Evolutionary conservation across 2,888 invertebrate genomes (phyloP).

Genomic region (Labia minor): DNA sequence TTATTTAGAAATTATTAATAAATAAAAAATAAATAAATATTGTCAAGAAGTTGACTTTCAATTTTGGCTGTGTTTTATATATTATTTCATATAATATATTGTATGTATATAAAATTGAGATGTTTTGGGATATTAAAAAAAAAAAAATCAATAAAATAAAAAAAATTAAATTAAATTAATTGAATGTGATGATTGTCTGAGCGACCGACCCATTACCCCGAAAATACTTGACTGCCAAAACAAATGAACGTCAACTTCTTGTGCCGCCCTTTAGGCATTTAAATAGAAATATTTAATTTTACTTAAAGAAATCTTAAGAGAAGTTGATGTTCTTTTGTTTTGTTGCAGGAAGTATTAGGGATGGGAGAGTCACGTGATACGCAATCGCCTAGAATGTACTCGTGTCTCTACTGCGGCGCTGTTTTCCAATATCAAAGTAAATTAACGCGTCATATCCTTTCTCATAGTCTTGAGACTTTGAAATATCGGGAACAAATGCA

Average conservation of each 20-base stretch:
- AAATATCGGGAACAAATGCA: constrained; percentile 69
- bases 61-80: constrained; percentile 79
- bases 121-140: constrained; percentile 18
- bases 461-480: constrained; percentile 77
- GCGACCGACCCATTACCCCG: constrained; percentile 23
- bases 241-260: constrained; percentile 86
- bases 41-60: constrained; percentile 93
- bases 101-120: constrained; percentile 21
- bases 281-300: constrained; percentile 18
- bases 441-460: constrained; percentile 77
- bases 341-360: constrained; percentile 85
- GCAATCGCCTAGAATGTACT: constrained; percentile 50
- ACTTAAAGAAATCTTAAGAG: constrained; percentile 44
- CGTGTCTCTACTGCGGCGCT: constrained; percentile 83
- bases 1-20: too few relatives aligned
- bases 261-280: constrained; percentile 33
- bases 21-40: background rate
- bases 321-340: constrained; percentile 85
- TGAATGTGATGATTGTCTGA: too few relatives aligned
- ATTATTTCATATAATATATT: constrained; percentile 31
- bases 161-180: constrained; percentile 13
- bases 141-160: constrained; percentile 17
- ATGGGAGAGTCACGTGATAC: constrained; percentile 48
- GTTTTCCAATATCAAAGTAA: constrained; percentile 84
- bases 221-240: constrained; percentile 44